A percentile compares a stretch with the other conserved stretches of the same genome.
Evolutionary conservation across 2,888 invertebrate genomes (phyloP).

Genomic region (Caenorhabditis sp.): DNA sequence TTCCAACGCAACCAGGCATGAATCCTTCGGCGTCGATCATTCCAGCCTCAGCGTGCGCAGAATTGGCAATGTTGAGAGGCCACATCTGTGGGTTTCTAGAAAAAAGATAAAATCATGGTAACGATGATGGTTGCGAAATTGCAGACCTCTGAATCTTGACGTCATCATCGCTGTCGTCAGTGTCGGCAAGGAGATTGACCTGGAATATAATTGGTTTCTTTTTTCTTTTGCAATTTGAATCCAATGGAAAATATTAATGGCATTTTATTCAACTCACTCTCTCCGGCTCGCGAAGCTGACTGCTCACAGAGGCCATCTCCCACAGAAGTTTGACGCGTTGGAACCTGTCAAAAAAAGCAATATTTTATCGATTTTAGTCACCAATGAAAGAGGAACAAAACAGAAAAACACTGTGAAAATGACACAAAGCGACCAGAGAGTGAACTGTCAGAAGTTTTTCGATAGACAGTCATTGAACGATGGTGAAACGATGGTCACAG

Average conservation of each 20-base stretch:
- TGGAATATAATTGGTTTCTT: slow-evolving; percentile 30
- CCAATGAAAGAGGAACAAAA: slow-evolving; percentile 3
- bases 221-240: no score
- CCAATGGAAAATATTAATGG: background rate
- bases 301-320: slow-evolving; percentile 27
- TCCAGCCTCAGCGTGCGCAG: slow-evolving; percentile 53
- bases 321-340: background rate
- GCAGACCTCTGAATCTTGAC: slow-evolving; percentile 42
- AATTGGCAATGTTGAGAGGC: slow-evolving; percentile 65
- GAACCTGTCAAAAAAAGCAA: slow-evolving; percentile 9
- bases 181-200: slow-evolving; percentile 59
- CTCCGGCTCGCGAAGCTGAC: slow-evolving; percentile 52
- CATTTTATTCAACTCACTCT: slow-evolving; percentile 27
- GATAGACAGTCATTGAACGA: slow-evolving; percentile 30
- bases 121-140: slow-evolving; percentile 3
- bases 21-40: slow-evolving; percentile 44
- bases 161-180: slow-evolving; percentile 51
- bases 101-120: slow-evolving; percentile 7
- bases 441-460: slow-evolving; percentile 29
- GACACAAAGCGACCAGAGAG: slow-evolving; percentile 23
- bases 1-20: slow-evolving; percentile 51
- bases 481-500: slow-evolving; percentile 41
- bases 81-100: slow-evolving; percentile 63
- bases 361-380: background rate
- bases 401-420: slow-evolving; percentile 19